phyloP scores from a whole-genome alignment of 2,888 invertebrate species.

The Eupeodes luniger region DNA sequence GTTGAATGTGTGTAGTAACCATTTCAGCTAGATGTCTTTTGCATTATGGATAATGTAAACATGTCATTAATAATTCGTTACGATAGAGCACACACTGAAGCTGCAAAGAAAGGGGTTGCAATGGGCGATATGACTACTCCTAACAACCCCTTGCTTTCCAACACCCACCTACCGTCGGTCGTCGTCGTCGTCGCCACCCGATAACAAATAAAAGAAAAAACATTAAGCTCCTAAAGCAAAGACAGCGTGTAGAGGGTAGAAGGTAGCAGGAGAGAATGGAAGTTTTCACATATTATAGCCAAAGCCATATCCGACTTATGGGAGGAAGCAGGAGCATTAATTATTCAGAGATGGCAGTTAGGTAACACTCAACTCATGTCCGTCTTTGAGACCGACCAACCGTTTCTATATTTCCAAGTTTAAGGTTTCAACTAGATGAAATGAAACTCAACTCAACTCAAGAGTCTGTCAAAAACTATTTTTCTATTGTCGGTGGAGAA shows the following conservation, averaged over 20 bases:
- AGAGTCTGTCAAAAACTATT: slow-evolving; percentile 32
- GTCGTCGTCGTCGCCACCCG: slow-evolving; percentile 3
- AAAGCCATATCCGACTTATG: slow-evolving; percentile 47
- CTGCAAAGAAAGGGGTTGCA: slow-evolving; percentile 45
- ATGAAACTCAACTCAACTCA: not conserved
- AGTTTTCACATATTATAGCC: slow-evolving; percentile 18
- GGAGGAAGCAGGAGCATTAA: slow-evolving; percentile 61
- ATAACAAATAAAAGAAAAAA: slow-evolving; percentile 39
- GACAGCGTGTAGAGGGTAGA: not conserved
- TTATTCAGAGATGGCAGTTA: slow-evolving; percentile 64
- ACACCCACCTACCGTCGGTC: not conserved
- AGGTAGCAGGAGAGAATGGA: slow-evolving; percentile 11
- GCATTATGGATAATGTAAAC: slow-evolving; percentile 76
- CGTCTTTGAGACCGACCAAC: slow-evolving; percentile 29
- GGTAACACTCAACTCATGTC: slow-evolving; percentile 47
- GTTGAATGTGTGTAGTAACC: slow-evolving; percentile 53
- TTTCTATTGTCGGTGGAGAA: not conserved
- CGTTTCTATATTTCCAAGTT: slow-evolving; percentile 65
- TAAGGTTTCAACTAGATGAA: slow-evolving; percentile 64
- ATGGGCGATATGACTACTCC: slow-evolving; percentile 33
- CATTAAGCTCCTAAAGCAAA: not conserved
- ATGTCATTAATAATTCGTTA: slow-evolving; percentile 74
- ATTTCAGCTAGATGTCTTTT: slow-evolving; percentile 74
- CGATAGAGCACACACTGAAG: slow-evolving; percentile 64
- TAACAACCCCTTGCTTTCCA: too few species aligned